A percentile compares a stretch with the other conserved stretches of the same genome.
phyloP scores from a whole-genome alignment of 2,797 vertebrate genomes.

The Erpetoichthys calabaricus region DNA sequence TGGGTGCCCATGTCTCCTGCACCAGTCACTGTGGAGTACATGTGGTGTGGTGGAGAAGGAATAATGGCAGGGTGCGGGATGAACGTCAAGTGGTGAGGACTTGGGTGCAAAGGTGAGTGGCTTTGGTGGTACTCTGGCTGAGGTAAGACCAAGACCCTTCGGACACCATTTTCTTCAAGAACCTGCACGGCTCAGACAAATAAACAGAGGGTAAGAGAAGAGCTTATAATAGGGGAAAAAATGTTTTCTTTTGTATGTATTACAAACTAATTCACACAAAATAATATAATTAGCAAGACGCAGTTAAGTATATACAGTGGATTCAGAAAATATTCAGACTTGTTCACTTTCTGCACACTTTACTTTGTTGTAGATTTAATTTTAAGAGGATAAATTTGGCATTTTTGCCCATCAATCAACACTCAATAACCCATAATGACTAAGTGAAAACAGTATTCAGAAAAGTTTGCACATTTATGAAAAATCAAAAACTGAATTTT shows the following conservation, averaged over 20 bases:
- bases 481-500: too few species aligned
- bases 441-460: too few species aligned
- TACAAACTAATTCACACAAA: too few species aligned
- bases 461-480: too few species aligned
- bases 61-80: constrained; percentile 89
- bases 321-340: too few species aligned
- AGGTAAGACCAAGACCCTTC: constrained; percentile 92
- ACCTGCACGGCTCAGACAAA: constrained; percentile 47
- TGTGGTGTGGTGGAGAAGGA: constrained; percentile 68
- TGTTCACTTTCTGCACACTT: too few species aligned
- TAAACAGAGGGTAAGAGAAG: neutral
- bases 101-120: constrained; percentile 80
- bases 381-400: too few species aligned
- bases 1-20: constrained; percentile 76
- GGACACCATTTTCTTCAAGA: constrained; percentile 94
- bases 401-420: too few species aligned
- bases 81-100: constrained; percentile 81
- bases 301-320: too few species aligned
- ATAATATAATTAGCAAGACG: too few species aligned
- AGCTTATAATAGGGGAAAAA: constrained; percentile 11
- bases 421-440: too few species aligned
- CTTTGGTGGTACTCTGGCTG: constrained; percentile 88
- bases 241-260: constrained; percentile 2
- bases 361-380: too few species aligned
- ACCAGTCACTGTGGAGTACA: constrained; percentile 77